Percentiles rank a stretch among this genome's conserved stretches.
phyloP scores from a whole-genome alignment of 2,797 vertebrate genomes.

The Malurus splendens region DNA sequence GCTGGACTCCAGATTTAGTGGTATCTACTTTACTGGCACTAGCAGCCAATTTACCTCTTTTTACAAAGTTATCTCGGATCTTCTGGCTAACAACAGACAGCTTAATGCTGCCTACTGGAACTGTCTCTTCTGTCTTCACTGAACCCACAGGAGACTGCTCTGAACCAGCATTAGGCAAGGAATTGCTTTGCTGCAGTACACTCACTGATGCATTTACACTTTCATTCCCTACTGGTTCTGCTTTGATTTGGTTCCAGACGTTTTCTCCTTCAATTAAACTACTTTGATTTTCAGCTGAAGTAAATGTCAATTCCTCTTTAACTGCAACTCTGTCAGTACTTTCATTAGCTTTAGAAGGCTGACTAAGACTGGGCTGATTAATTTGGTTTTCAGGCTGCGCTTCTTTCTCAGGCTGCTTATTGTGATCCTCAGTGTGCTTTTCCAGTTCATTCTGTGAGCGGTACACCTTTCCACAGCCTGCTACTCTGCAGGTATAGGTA shows the following conservation, averaged over 20 bases:
- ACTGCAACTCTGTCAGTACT: constrained; percentile 26
- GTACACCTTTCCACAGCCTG: constrained; percentile 88
- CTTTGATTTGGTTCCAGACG: constrained; percentile 46
- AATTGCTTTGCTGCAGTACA: constrained; percentile 5
- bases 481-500: constrained; percentile 88
- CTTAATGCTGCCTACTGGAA: constrained; percentile 50
- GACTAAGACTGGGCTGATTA: constrained; percentile 23
- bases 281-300: constrained; percentile 26
- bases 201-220: background rate
- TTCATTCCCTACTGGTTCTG: constrained; percentile 44
- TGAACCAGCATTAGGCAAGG: constrained; percentile 12
- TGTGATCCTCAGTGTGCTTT: constrained; percentile 82
- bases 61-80: constrained; percentile 56
- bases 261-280: constrained; percentile 18
- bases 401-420: constrained; percentile 37
- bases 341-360: constrained; percentile 32
- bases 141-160: constrained; percentile 10
- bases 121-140: constrained; percentile 54
- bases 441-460: constrained; percentile 87
- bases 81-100: constrained; percentile 63
- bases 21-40: background rate
- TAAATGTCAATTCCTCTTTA: constrained; percentile 47
- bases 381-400: constrained; percentile 53
- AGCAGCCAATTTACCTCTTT: constrained; percentile 56
- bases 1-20: constrained; percentile 28